These are phyloP conservation scores for Amphiprion percula DNA, from an alignment of 2,113 vertebrate species.

Conservation along the genomic window DNA sequence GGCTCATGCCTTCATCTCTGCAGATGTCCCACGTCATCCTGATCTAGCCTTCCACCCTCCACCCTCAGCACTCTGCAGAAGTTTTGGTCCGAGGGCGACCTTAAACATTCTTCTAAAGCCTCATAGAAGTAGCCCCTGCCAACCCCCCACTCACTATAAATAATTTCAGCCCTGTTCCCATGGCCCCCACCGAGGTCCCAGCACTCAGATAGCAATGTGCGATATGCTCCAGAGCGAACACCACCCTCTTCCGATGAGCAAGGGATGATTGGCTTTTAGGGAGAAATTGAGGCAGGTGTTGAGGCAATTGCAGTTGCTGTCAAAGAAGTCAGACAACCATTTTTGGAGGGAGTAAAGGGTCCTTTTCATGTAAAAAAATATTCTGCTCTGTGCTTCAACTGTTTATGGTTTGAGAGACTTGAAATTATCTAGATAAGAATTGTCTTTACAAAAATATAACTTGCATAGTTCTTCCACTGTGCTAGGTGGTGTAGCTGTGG, in stretches of 20 bases:
- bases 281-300: conserved; percentile 23
- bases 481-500: neutral
- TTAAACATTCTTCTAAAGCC: conserved; percentile 81
- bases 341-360: conserved; percentile 16
- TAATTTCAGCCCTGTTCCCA: conserved; percentile 82
- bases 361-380: conserved; percentile 5
- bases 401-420: conserved; percentile 14
- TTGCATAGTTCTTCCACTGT: neutral
- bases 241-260: conserved; percentile 2
- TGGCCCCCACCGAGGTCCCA: conserved; percentile 71
- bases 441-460: conserved; percentile 16
- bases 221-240: conserved; percentile 37
- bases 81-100: conserved; percentile 74
- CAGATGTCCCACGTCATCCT: conserved; percentile 71
- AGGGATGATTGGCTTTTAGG: neutral
- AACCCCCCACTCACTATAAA: conserved; percentile 71
- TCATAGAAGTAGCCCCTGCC: conserved; percentile 70
- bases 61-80: conserved; percentile 51
- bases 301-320: conserved; percentile 19
- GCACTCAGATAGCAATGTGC: conserved; percentile 37
- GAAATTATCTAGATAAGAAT: conserved; percentile 29
- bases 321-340: neutral
- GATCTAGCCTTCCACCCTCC: conserved; percentile 48
- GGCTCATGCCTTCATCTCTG: conserved; percentile 59
- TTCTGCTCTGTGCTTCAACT: conserved; percentile 33